Conservation (phyloP, 2,888 invertebrate genomes). For the Acanthosepion lycidas region DNA sequence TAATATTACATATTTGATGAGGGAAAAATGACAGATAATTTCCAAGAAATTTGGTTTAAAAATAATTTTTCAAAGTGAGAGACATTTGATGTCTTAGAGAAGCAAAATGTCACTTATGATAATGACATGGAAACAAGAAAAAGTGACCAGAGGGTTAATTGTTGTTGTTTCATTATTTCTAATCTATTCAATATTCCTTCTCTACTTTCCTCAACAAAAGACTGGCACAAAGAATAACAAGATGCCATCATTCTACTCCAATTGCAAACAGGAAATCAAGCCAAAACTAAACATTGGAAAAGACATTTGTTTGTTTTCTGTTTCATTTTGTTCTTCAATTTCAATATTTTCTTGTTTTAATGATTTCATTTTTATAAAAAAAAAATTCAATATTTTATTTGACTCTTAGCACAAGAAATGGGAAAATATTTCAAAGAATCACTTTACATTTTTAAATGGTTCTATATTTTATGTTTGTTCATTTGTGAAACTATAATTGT, state of each 20-base stretch:
- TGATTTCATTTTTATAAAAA: neutral
- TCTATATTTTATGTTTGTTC: constrained; percentile 10
- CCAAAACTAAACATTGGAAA: neutral
- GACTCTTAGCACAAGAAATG: constrained; percentile 18
- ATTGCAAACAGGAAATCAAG: neutral
- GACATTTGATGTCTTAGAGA: constrained; percentile 39
- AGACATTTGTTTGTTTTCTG: neutral
- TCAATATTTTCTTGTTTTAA: neutral
- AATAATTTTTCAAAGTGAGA: constrained; percentile 43
- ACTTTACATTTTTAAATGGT: constrained; percentile 23
- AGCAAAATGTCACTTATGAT: constrained; percentile 39
- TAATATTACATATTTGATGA: constrained; percentile 43
- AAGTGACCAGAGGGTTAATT: constrained; percentile 33
- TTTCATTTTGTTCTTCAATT: neutral
- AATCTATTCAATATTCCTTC: neutral
- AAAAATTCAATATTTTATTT: constrained; percentile 21
- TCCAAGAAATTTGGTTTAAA: constrained; percentile 45
- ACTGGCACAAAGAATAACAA: neutral
- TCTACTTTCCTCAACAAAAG: constrained; percentile 33
- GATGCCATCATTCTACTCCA: constrained; percentile 6
- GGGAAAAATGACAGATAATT: constrained; percentile 43
- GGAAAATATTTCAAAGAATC: constrained; percentile 33
- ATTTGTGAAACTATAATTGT: neutral
- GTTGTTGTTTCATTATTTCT: constrained; percentile 43
- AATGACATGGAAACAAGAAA: constrained; percentile 37